Evolutionary conservation across 2,113 vertebrate genomes (phyloP), one percentile per base, ranked within the genome.

Genomic region (Seriola aureovittata): DNA sequence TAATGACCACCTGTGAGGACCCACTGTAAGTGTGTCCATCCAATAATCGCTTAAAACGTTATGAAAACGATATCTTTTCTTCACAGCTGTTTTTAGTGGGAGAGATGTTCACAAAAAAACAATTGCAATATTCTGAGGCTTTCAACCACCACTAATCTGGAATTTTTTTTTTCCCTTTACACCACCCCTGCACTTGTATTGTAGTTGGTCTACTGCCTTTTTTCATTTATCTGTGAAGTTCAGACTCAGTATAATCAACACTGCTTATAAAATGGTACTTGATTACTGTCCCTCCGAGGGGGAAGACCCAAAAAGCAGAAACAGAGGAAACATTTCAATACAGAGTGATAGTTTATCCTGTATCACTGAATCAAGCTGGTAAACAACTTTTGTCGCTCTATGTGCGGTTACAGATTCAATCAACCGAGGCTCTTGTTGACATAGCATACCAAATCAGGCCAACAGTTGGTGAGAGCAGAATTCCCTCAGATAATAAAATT

Each of bases 401-500:
- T 77, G 68, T 38, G 71, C 59, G 34, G 60, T 80, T 70, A 71
- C 64, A 85, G 81, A 90, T 87, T 84, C 81, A 77, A 88, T 88
- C 85, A 91, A 40, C 58, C 9, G 69, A 55, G 70, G 60, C 60
- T 76, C 58, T 88, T 84, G 74, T 85, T 76, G 78, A 93, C 78
- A 81, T 48, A 63, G 77, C 84, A 84, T 88, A 82, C 68, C 81
- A 82, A 92, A 93, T 90, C 79, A 87, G 86, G 36, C 59, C 62
- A 82, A 83, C 59, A 70, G 81, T 80, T 75, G 60, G 60, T 29
- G 63, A 62, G 78, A 78, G 34, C 60, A 72, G 57, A 79, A 84
- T 88, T 84, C 63, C 73, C 76, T 68, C 66, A 71, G 68, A 90
- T 90, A 88, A 87, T 83, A 89, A 87, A 85, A 91, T 67, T 84